Evolutionary conservation across 2,888 invertebrate species (phyloP).

Genomic region (Hybos culiciformis): DNA sequence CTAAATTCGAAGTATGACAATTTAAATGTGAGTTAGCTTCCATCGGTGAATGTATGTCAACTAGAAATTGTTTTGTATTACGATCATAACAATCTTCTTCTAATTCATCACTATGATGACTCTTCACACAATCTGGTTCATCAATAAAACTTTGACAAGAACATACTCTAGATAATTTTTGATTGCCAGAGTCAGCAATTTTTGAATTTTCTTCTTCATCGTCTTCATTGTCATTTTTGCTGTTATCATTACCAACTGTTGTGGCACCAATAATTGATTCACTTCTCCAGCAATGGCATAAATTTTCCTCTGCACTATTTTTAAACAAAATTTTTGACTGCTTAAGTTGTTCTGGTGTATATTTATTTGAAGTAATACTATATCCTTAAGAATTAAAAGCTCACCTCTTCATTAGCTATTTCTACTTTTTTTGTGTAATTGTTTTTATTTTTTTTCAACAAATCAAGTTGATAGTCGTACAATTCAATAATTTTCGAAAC

Average conservation of each 20-base stretch:
- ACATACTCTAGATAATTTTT: conserved; percentile 32
- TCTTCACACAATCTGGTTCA: conserved; percentile 36
- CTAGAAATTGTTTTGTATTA: conserved; percentile 29
- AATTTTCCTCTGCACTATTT: too few species aligned
- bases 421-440: too few species aligned
- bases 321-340: too few species aligned
- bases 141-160: conserved; percentile 38
- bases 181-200: conserved; percentile 39
- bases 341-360: too few species aligned
- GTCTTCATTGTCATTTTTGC: background rate
- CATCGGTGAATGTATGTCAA: conserved; percentile 40
- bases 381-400: too few species aligned
- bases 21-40: conserved; percentile 65
- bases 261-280: conserved; percentile 18
- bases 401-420: too few species aligned
- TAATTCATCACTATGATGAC: conserved; percentile 31
- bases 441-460: too few species aligned
- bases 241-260: background rate
- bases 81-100: conserved; percentile 35
- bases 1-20: conserved; percentile 45
- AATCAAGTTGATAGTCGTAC: too few species aligned
- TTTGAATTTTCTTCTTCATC: conserved; percentile 36
- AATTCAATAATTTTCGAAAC: too few species aligned
- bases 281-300: conserved; percentile 35
- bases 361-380: too few species aligned